phyloP scores from a whole-genome alignment of 2,113 vertebrate species.

The Isurus oxyrinchus region DNA sequence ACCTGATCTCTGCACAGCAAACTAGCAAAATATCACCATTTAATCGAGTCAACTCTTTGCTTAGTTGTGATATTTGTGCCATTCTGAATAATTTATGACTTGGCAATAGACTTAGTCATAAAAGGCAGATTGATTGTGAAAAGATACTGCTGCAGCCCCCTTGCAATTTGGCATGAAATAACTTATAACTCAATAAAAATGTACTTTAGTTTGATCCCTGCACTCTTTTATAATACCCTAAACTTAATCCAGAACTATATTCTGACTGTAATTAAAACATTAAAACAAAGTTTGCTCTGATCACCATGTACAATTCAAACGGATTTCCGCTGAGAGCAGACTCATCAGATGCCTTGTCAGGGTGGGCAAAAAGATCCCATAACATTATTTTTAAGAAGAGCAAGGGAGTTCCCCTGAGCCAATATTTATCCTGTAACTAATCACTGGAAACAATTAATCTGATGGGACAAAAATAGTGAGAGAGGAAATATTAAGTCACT shows the following conservation, averaged over 20 bases:
- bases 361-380: background rate
- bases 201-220: background rate
- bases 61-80: background rate
- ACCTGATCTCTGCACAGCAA: background rate
- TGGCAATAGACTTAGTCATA: background rate
- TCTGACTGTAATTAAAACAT: constrained; percentile 14
- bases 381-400: background rate
- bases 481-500: too few species aligned
- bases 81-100: background rate
- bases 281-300: background rate
- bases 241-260: background rate
- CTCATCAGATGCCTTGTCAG: background rate
- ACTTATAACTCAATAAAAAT: background rate
- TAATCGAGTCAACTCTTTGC: background rate
- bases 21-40: background rate
- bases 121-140: background rate
- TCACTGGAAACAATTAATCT: background rate
- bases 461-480: too few species aligned
- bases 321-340: background rate
- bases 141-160: constrained; percentile 3
- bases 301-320: background rate
- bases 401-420: background rate
- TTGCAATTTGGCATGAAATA: constrained; percentile 2
- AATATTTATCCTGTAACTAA: background rate
- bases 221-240: too few species aligned